Conservation (phyloP, 2,797 vertebrate species). For the Myotis myotis region DNA sequence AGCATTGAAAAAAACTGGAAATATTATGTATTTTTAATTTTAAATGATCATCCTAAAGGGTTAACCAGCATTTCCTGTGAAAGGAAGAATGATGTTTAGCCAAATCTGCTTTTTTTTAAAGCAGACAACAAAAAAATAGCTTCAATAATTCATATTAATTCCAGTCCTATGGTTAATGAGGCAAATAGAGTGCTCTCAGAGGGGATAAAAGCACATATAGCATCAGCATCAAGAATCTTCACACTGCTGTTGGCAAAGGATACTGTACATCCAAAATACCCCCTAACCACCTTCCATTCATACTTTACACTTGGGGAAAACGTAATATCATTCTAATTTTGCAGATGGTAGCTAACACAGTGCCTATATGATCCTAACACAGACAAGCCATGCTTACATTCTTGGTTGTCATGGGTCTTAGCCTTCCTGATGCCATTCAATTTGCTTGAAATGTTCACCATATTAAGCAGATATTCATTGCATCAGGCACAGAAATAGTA, state of each 20-base stretch:
- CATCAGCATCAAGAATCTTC: conserved; percentile 49
- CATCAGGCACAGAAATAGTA: neutral
- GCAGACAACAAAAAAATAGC: conserved; percentile 68
- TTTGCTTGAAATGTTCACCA: neutral
- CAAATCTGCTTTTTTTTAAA: conserved; percentile 44
- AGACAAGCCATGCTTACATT: neutral
- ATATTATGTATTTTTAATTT: neutral
- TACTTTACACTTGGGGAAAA: neutral
- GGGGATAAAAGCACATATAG: conserved; percentile 44
- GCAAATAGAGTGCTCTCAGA: conserved; percentile 71
- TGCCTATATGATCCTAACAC: conserved; percentile 2
- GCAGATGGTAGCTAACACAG: conserved; percentile 65
- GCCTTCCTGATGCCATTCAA: neutral
- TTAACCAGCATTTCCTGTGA: conserved; percentile 49
- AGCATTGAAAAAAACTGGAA: neutral
- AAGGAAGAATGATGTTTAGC: conserved; percentile 63
- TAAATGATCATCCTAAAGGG: conserved; percentile 36
- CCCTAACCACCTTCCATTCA: conserved; percentile 63
- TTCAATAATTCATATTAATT: conserved; percentile 78
- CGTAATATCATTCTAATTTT: conserved; percentile 58
- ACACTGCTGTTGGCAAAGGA: conserved; percentile 61
- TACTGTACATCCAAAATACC: conserved; percentile 20
- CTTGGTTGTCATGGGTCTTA: neutral
- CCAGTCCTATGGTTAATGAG: conserved; percentile 74
- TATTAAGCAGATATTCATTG: neutral